Evolutionary conservation across 2,113 vertebrate genomes (phyloP), one percentile per base, ranked within the genome.

Genomic region (Centropristis striata): DNA sequence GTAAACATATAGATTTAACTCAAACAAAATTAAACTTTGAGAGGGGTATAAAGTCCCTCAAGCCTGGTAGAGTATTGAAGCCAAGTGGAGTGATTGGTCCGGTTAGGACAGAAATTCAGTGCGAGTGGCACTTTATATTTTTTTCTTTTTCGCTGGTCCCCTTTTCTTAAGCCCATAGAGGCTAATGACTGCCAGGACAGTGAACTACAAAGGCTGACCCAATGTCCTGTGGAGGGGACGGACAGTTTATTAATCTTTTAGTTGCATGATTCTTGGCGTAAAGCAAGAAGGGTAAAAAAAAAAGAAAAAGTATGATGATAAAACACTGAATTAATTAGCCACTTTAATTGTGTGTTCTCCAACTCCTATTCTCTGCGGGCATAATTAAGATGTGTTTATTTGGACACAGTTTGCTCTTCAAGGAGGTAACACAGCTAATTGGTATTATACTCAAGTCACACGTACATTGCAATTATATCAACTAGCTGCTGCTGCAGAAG

Each of bases 311-410:
- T 53, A 51, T 54, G 58, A 89, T 77, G 84, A 88, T 91, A 88
- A 90, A 92, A 83, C 68, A 71, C 75, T 83, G 91, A 92, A 92
- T 93, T 93, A 91, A 94, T 93, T 92, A 92, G 60, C 68, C 78
- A 81, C 78, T 92, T 88, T 90, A 92, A 94, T 90, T 86, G 88
- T 90, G 86, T 90, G 86, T 90, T 91, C 85, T 91, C 88, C 88
- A 83, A 92, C 78, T 88, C 78, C 36, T 91, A 90, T 90, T 92
- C 91, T 90, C 94, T 75, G 66, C 47, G 88, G 92, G 90, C 80
- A 75, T 92, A 91, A 95, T 94, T 94, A 94, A 86, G 78, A 93
- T 75, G 87, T 92, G 90, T 93, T 94, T 93, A 94, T 94, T 93
- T 92, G 85, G 86, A 91, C 88, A 94, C 91, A 86, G 84, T 90